Conservation (phyloP, 2,888 invertebrate genomes). For the Drosophila peninsularis region DNA sequence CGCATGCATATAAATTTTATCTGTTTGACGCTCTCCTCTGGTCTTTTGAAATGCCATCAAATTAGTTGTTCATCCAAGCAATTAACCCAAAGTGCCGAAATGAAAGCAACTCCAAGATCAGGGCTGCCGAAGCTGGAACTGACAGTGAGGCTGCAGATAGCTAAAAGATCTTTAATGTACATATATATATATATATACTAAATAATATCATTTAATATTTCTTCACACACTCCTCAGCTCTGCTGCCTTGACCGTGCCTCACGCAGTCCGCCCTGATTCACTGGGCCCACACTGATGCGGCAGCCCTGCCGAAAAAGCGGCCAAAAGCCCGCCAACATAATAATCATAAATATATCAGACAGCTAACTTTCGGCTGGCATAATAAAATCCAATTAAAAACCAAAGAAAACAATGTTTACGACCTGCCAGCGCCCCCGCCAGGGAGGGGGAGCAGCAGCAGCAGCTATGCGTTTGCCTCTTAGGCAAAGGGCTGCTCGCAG, state of each 20-base stretch:
- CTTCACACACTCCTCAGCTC: neutral
- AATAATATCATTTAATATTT: too few species aligned
- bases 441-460: neutral
- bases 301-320: conserved; percentile 56
- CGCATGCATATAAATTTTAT: conserved; percentile 71
- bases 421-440: conserved; percentile 62
- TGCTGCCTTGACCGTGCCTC: neutral
- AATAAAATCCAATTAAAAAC: conserved; percentile 81
- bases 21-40: conserved; percentile 61
- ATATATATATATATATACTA: too few species aligned
- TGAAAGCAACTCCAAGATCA: conserved; percentile 33
- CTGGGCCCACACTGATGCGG: conserved; percentile 3
- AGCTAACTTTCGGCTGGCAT: conserved; percentile 73
- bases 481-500: conserved; percentile 49
- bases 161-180: too few species aligned
- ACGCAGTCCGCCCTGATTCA: neutral
- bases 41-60: conserved; percentile 80
- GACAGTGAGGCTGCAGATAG: too few species aligned
- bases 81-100: conserved; percentile 71
- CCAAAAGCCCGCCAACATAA: conserved; percentile 78
- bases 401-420: conserved; percentile 80
- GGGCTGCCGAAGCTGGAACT: conserved; percentile 32
- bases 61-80: conserved; percentile 81
- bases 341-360: conserved; percentile 83
- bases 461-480: conserved; percentile 6